Evolutionary conservation across 2,113 vertebrate genomes (phyloP), one percentile per base, ranked within the genome.

Genomic region (Phainopepla nitens): DNA sequence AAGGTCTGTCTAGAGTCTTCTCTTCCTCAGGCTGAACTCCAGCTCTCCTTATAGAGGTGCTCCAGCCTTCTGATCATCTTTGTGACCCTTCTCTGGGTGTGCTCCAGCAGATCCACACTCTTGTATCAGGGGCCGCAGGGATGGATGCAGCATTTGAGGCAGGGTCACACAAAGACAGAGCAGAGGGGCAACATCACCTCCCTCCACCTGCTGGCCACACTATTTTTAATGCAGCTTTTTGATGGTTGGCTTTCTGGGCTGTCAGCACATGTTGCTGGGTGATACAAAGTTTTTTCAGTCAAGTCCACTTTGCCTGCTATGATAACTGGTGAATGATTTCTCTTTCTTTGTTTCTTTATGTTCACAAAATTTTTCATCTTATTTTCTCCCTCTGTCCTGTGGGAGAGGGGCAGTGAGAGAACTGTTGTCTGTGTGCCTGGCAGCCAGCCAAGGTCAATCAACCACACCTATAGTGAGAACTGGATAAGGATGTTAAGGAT

Each of bases 211-310:
- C 13, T 57, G 22, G 8, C 8, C 20, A 47, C 0, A 0, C 3
- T n/a, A 45, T 8, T 72, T 44, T 69, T 28, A 41, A 29, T 41
- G 22, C 14, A 65, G 11, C 18, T 65, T 58, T 57, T 31, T 58
- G 31, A 3, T 6, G 5, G 7, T 8, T 60, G 33, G 11, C 17
- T 56, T 66, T 25, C 28, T 29, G 62, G 21, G 6, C 7, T 41
- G 18, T 3, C 4, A 75, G 14, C 1, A 6, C 19, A 36, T 5
- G 11, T 23, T 51, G 3, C 9, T 3, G 3, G 3, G 4, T 51
- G 45, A 31, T 7, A 20, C 6, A 42, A 33, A 58, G 2, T 25
- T 76, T 69, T 65, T 87, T 47, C 12, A 36, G 22, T n/a, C 5
- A 3, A 39, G 47, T 47, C n/a, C 42, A 4, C 27, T 80, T 83